Conservation (phyloP, 23 tunicate genomes). For the Clavelina lepadiformis region DNA sequence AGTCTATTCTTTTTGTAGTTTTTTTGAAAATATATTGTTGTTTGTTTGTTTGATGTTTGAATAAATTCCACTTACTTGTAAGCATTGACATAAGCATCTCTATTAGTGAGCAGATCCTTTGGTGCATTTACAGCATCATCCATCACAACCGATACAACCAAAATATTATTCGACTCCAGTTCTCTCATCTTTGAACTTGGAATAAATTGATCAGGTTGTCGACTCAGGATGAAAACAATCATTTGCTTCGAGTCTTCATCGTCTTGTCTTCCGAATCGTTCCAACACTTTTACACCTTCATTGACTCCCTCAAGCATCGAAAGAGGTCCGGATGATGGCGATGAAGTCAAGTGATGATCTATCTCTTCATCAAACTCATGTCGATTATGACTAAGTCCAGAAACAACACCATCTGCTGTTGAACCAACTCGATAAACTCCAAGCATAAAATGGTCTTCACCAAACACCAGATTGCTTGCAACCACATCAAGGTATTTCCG, state of each 20-base stretch:
- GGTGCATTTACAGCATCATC: constrained; percentile 37
- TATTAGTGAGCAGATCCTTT: constrained; percentile 1
- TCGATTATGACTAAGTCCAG: constrained; percentile 7
- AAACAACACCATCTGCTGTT: background rate
- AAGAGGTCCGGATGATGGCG: constrained; percentile 24
- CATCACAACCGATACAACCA: constrained; percentile 10
- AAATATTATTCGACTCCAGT: constrained; percentile 1
- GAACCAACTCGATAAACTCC: constrained; percentile 18
- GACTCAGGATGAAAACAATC: constrained; percentile 34
- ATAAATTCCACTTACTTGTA: constrained; percentile 19
- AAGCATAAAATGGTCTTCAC: constrained; percentile 7
- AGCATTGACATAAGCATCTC: constrained; percentile 20
- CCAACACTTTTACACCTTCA: constrained; percentile 7
- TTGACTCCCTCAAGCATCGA: background rate
- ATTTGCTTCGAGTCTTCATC: constrained; percentile 10
- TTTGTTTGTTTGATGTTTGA: too few species aligned
- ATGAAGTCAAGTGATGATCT: background rate
- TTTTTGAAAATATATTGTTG: too few species aligned
- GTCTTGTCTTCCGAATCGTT: constrained; percentile 5
- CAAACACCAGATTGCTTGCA: constrained; percentile 1
- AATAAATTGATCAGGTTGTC: constrained; percentile 1
- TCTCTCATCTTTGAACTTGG: background rate
- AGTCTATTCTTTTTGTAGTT: too few species aligned
- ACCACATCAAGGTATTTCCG: constrained; percentile 2
- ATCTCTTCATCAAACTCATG: constrained; percentile 4